Percentiles rank a stretch among this genome's conserved stretches.
phyloP scores from a whole-genome alignment of 1,140 invertebrate genomes.

The Helicoverpa armigera region DNA sequence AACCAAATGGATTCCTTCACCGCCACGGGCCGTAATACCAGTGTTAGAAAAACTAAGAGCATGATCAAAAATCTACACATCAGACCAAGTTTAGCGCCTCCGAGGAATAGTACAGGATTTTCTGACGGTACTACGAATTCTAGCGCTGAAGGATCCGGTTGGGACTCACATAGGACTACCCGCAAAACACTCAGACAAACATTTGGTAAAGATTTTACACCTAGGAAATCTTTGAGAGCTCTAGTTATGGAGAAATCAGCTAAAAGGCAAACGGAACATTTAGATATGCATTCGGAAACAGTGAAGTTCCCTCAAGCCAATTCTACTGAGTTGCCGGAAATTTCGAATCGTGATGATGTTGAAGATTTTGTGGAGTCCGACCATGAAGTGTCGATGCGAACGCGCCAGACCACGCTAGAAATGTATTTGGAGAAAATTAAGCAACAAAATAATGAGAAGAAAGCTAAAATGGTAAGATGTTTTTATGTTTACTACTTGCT shows the following conservation, averaged over 20 bases:
- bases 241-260: slow-evolving; percentile 80
- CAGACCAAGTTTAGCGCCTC: slow-evolving; percentile 63
- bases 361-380: slow-evolving; percentile 51
- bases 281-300: slow-evolving; percentile 49
- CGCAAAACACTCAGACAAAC: slow-evolving; percentile 77
- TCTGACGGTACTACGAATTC: slow-evolving; percentile 69
- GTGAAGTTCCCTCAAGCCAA: slow-evolving; percentile 63
- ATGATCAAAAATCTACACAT: slow-evolving; percentile 64
- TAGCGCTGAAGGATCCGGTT: slow-evolving; percentile 73
- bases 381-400: slow-evolving; percentile 62
- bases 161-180: slow-evolving; percentile 80
- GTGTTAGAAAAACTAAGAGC: slow-evolving; percentile 68
- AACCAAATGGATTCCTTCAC: slow-evolving; percentile 63
- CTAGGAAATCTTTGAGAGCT: slow-evolving; percentile 74
- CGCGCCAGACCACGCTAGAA: slow-evolving; percentile 65
- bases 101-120: slow-evolving; percentile 64
- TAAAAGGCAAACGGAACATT: slow-evolving; percentile 63
- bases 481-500: background rate
- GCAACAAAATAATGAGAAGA: slow-evolving; percentile 64
- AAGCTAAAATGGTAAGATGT: slow-evolving; percentile 68
- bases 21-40: slow-evolving; percentile 62
- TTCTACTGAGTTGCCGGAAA: slow-evolving; percentile 65
- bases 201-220: slow-evolving; percentile 78
- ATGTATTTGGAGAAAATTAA: slow-evolving; percentile 70
- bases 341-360: slow-evolving; percentile 40